Conservation (phyloP, 1,140 invertebrate species). For the Drosophila nasuta region DNA sequence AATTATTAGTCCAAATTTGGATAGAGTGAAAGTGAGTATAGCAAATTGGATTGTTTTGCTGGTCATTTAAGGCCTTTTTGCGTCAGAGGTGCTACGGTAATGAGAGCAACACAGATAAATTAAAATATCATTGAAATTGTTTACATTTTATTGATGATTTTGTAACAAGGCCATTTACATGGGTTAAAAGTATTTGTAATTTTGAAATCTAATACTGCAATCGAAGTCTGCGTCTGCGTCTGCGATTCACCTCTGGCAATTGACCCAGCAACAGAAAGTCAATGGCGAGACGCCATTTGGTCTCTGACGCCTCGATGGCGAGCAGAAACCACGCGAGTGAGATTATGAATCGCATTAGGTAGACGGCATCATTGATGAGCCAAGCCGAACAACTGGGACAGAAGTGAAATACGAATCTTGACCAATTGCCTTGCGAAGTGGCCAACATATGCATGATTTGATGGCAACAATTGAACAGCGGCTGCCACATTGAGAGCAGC, state of each 20-base stretch:
- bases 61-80: too few species aligned
- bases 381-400: constrained; percentile 27
- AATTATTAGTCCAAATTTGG: too few species aligned
- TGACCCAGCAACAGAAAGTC: constrained; percentile 46
- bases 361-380: constrained; percentile 43
- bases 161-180: too few species aligned
- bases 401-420: constrained; percentile 3
- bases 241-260: constrained; percentile 21
- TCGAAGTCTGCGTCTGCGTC: constrained; percentile 2
- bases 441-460: constrained; percentile 20
- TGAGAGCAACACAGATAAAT: too few species aligned
- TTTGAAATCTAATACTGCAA: background rate
- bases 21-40: too few species aligned
- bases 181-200: too few species aligned
- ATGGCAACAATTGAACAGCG: constrained; percentile 31
- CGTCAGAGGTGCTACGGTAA: too few species aligned
- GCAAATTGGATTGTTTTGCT: too few species aligned
- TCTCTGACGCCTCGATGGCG: constrained; percentile 34
- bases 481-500: constrained; percentile 43
- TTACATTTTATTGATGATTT: too few species aligned
- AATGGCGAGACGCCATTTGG: constrained; percentile 47
- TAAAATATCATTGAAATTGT: too few species aligned
- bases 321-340: constrained; percentile 36
- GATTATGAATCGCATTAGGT: constrained; percentile 30
- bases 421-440: constrained; percentile 11